A percentile compares a stretch with the other conserved stretches of the same genome.
phyloP scores from a whole-genome alignment of 2,797 vertebrate genomes.

The Poecilia velifera region DNA sequence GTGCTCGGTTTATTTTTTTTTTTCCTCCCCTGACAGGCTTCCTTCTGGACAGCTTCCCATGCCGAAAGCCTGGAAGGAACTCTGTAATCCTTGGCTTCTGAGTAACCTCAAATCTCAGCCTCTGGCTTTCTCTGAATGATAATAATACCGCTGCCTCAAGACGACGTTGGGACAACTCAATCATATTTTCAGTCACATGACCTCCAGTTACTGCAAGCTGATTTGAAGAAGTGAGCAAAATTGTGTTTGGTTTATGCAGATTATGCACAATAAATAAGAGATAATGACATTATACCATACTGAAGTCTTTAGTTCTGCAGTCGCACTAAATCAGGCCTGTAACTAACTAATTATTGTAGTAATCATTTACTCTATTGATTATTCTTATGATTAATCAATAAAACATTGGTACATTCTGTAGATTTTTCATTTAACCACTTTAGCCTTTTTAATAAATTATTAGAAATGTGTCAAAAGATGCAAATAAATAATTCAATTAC shows the following conservation, averaged over 20 bases:
- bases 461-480: too few relatives aligned
- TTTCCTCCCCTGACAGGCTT: slow-evolving; percentile 12
- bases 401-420: too few relatives aligned
- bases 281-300: slow-evolving; percentile 1
- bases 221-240: slow-evolving; percentile 12
- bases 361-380: too few relatives aligned
- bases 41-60: slow-evolving; percentile 38
- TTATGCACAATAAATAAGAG: slow-evolving; percentile 21
- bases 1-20: slow-evolving; percentile 4
- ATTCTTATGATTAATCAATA: too few relatives aligned
- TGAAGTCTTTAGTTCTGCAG: background rate
- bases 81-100: slow-evolving; percentile 59
- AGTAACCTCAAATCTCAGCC: slow-evolving; percentile 54
- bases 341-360: too few relatives aligned
- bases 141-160: slow-evolving; percentile 35
- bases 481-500: too few relatives aligned
- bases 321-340: background rate
- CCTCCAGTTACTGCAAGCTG: slow-evolving; percentile 32
- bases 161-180: slow-evolving; percentile 49
- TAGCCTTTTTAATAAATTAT: too few relatives aligned
- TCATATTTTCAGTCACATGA: slow-evolving; percentile 34
- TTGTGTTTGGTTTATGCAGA: background rate
- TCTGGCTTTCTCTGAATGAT: slow-evolving; percentile 46
- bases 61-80: slow-evolving; percentile 28
- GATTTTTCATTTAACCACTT: too few relatives aligned